A percentile compares a stretch with the other conserved stretches of the same genome.
These are phyloP conservation scores for Limanda limanda DNA, from an alignment of 2,113 vertebrate species.

Conservation along the genomic window DNA sequence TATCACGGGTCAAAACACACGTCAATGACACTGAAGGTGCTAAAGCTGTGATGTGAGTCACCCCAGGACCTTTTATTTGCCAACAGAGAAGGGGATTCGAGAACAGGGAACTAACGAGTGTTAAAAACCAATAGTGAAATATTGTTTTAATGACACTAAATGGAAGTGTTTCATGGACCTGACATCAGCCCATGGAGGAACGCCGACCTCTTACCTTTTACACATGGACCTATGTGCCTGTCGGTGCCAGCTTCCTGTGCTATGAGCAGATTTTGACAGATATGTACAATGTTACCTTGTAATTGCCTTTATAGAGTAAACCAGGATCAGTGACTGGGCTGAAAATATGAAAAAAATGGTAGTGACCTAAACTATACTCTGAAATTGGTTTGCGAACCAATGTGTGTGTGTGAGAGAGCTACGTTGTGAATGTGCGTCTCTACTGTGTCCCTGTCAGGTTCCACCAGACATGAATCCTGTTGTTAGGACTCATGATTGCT, in stretches of 20 bases:
- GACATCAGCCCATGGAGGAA: constrained; percentile 5
- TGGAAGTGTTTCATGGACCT: constrained; percentile 13
- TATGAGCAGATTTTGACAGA: constrained; percentile 28
- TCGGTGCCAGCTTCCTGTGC: constrained; percentile 34
- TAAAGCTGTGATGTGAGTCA: constrained; percentile 19
- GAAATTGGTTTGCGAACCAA: constrained; percentile 28
- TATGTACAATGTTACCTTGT: constrained; percentile 41
- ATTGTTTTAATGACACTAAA: constrained; percentile 1
- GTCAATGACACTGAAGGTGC: not conserved
- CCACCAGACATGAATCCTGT: constrained; percentile 41
- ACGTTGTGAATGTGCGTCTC: constrained; percentile 46
- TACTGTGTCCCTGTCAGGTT: constrained; percentile 38
- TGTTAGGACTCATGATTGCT: constrained; percentile 40
- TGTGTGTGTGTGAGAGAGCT: not conserved
- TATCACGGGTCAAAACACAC: not conserved
- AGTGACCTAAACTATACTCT: constrained; percentile 32
- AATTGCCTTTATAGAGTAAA: constrained; percentile 54
- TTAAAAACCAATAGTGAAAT: not conserved
- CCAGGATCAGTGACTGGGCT: not conserved
- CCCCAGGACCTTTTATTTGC: constrained; percentile 5
- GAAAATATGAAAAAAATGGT: not conserved
- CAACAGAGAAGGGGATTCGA: not conserved
- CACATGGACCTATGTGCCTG: constrained; percentile 66
- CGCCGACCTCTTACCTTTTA: constrained; percentile 17
- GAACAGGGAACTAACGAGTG: not conserved